A percentile compares a stretch with the other conserved stretches of the same genome.
These are phyloP conservation scores for Brachionus plicatilis DNA, from an alignment of 1,140 invertebrate genomes.

Conservation along the genomic window DNA sequence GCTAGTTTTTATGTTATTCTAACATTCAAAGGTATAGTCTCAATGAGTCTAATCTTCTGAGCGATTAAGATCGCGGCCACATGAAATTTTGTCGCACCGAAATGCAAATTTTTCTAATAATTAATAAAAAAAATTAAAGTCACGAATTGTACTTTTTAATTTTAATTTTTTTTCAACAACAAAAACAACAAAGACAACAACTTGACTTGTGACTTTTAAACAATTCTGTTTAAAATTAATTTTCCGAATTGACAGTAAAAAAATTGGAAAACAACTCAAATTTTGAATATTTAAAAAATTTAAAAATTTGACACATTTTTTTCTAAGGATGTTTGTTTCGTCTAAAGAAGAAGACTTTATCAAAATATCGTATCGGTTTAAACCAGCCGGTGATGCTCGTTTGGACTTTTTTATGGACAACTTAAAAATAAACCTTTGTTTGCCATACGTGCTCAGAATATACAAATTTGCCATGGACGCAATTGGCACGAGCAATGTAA, in stretches of 20 bases:
- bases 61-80: too few relatives aligned
- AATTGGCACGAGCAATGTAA: conserved; percentile 49
- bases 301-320: too few relatives aligned
- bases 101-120: neutral
- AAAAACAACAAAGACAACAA: too few relatives aligned
- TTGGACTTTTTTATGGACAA: conserved; percentile 68
- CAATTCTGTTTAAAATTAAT: too few relatives aligned
- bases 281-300: too few relatives aligned
- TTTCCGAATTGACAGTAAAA: neutral
- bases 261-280: conserved; percentile 51
- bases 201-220: too few relatives aligned
- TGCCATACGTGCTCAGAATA: conserved; percentile 67
- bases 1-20: too few relatives aligned
- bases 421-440: conserved; percentile 66
- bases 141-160: too few relatives aligned
- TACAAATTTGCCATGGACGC: conserved; percentile 64
- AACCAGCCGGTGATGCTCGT: conserved; percentile 45
- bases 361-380: conserved; percentile 44
- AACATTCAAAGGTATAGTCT: too few relatives aligned
- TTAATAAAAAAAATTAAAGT: neutral
- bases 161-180: too few relatives aligned
- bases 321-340: conserved; percentile 46
- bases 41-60: too few relatives aligned
- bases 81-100: too few relatives aligned
- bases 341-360: conserved; percentile 62